phyloP scores from a whole-genome alignment of 1,140 invertebrate species.

The Nomia melanderi region DNA sequence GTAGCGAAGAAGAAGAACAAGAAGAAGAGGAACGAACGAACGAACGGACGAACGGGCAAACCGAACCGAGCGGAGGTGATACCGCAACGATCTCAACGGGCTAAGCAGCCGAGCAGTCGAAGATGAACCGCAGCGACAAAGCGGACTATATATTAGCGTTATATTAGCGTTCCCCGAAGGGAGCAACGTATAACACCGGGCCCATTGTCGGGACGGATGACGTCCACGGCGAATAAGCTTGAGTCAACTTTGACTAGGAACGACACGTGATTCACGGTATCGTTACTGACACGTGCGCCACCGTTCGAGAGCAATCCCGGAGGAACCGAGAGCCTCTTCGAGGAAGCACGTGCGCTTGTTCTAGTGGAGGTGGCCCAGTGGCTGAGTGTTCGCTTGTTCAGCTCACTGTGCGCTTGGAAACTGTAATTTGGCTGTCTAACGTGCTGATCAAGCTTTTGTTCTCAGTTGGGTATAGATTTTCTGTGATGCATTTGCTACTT shows the following conservation, averaged over 20 bases:
- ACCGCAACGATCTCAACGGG: neutral
- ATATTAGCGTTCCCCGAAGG: constrained; percentile 61
- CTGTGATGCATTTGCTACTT: no score
- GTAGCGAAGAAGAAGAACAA: neutral
- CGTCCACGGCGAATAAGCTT: constrained; percentile 41
- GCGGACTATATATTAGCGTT: constrained; percentile 38
- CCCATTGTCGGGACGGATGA: constrained; percentile 54
- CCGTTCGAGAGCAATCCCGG: constrained; percentile 40
- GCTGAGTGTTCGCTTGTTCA: neutral
- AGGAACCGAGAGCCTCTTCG: constrained; percentile 15
- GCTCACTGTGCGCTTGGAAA: neutral
- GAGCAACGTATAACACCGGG: constrained; percentile 47
- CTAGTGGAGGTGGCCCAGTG: neutral
- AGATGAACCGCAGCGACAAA: neutral
- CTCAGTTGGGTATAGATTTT: no score
- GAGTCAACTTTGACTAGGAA: constrained; percentile 49
- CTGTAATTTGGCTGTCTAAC: no score
- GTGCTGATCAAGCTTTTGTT: no score
- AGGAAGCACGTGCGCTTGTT: constrained; percentile 5
- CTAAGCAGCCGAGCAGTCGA: constrained; percentile 1
- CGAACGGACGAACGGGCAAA: no score
- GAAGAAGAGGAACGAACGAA: no score
- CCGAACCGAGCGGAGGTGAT: no score
- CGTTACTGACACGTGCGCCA: constrained; percentile 36
- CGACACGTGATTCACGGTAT: constrained; percentile 57